Evolutionary conservation across 2,113 vertebrate species (phyloP).

Genomic region (Onychorhynchus coronatus): DNA sequence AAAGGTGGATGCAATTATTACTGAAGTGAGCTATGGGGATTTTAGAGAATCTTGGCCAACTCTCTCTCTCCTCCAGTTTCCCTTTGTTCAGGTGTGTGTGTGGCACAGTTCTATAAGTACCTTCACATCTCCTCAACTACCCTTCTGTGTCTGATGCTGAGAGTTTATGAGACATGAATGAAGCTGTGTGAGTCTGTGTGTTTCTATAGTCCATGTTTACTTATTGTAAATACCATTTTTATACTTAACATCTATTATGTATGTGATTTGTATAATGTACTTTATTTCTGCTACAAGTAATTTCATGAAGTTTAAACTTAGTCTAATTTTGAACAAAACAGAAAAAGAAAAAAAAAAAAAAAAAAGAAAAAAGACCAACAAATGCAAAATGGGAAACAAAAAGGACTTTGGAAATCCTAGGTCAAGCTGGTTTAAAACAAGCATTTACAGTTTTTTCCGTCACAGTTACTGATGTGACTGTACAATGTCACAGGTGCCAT

Average conservation of each 20-base stretch:
- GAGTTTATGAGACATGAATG: background rate
- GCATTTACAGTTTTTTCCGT: slow-evolving; percentile 35
- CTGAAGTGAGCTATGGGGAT: background rate
- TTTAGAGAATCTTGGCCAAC: background rate
- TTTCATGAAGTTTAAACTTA: slow-evolving; percentile 75
- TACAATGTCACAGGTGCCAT: slow-evolving; percentile 20
- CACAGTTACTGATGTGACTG: slow-evolving; percentile 46
- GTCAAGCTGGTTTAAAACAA: slow-evolving; percentile 35
- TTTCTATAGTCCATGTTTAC: slow-evolving; percentile 76
- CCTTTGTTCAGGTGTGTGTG: slow-evolving; percentile 15
- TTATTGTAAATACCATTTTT: slow-evolving; percentile 82
- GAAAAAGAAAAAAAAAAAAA: background rate
- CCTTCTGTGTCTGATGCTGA: background rate
- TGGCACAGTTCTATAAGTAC: background rate
- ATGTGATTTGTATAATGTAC: slow-evolving; percentile 78
- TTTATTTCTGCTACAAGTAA: slow-evolving; percentile 80
- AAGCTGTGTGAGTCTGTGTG: slow-evolving; percentile 7
- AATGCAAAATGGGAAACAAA: background rate
- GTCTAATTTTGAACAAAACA: slow-evolving; percentile 70
- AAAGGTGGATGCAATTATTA: background rate
- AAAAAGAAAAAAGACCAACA: background rate
- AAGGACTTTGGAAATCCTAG: background rate
- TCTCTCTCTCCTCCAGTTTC: background rate
- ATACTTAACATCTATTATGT: slow-evolving; percentile 73
- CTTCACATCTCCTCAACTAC: background rate